These are phyloP conservation scores for Galagoides demidoff DNA, from an alignment of 2,797 vertebrate species.

Conservation along the genomic window DNA sequence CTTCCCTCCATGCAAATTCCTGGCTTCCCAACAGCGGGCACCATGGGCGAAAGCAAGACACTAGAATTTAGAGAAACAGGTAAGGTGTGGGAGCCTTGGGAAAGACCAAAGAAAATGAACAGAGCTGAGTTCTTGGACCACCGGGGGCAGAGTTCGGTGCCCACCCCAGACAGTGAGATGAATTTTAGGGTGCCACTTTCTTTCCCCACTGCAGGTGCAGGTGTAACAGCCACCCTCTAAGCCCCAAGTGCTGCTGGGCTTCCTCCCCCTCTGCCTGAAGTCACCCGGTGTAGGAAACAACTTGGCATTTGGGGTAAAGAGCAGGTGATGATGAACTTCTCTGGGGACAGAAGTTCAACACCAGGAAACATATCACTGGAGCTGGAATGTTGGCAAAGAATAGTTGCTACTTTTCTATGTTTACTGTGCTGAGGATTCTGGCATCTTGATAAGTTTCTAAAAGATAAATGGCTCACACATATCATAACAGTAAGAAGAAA, in stretches of 20 bases:
- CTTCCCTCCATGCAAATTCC: background rate
- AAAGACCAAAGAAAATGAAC: background rate
- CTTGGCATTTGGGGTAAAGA: background rate
- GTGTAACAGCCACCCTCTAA: background rate
- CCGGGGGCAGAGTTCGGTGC: rapidly evolving
- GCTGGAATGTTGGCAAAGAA: background rate
- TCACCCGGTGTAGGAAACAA: background rate
- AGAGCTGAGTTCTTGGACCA: background rate
- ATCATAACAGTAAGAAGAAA: background rate
- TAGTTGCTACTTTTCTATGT: background rate
- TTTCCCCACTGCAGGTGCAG: too few species aligned
- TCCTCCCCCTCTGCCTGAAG: background rate
- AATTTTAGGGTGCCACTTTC: background rate
- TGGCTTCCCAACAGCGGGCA: background rate
- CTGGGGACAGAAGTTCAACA: background rate
- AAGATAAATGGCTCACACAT: background rate
- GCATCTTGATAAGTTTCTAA: background rate
- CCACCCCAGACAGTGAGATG: background rate
- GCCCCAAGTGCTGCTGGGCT: background rate
- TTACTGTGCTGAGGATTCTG: background rate
- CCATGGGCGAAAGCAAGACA: background rate
- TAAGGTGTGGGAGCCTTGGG: background rate
- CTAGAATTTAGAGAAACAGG: background rate
- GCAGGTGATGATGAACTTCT: background rate
- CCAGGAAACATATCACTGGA: rapidly evolving